Evolutionary conservation across 2,113 vertebrate genomes (phyloP), one percentile per base, ranked within the genome.

Genomic region (Lethenteron reissneri): DNA sequence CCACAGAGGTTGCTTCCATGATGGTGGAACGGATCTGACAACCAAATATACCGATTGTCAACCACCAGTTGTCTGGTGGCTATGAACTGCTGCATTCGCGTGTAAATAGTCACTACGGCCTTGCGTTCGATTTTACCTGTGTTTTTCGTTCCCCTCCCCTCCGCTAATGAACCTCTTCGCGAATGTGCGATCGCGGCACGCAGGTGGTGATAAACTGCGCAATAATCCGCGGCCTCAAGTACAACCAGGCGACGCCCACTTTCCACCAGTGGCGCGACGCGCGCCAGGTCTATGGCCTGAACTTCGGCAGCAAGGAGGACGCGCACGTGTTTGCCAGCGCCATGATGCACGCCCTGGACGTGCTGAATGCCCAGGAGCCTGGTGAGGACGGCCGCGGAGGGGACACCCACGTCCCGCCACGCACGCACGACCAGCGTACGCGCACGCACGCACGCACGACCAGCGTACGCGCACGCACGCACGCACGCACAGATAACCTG

Each of bases 191-290:
- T 68, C 25, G 25, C 25, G 41, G 41, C 10, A 15, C 17, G 14
- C 71, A 89, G 88, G 89, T 92, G 78, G 89, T 92, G 70, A 90
- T 92, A 74, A 92, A 92, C 80, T 90, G 87, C 78, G 84, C 85
- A 17, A 86, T 92, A 0, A 57, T 81, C 58, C 85, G 80, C 75
- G 87, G 88, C 17, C 79, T 94, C 75, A 92, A 90, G 76, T 94
- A 94, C 74, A 91, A 92, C 78, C 88, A 92, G 78, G 89, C 89
- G 73, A 94, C 89, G 1, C 81, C 87, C 70, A 90, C 83, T 74
- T 94, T 94, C 76, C 89, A 94, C 75, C 89, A 94, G 79, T 94
- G 89, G 89, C 79, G 89, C 0, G 89, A 90, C 1, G 82, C 87
- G 13, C 84, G 89, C 8, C 88, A 91, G 77, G 89, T 94, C 69